phyloP scores from a whole-genome alignment of 2,797 vertebrate genomes.

The Anguilla pacifica region DNA sequence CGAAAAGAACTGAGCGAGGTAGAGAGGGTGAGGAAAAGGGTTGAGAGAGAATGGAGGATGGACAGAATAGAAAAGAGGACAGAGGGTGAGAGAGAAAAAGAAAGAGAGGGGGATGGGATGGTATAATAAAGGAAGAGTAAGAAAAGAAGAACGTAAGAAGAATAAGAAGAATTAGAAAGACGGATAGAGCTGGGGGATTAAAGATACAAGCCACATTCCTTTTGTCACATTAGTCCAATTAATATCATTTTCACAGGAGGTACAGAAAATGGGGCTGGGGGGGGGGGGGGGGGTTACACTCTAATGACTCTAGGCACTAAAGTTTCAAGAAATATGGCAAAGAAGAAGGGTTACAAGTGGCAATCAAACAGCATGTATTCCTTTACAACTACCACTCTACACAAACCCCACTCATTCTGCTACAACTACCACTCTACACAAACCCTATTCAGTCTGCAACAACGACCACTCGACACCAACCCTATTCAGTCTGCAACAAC shows the following conservation, averaged over 20 bases:
- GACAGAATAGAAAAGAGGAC: background rate
- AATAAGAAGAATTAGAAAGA: slow-evolving; percentile 16
- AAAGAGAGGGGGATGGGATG: slow-evolving; percentile 21
- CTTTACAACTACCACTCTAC: too few species aligned
- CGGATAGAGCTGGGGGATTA: slow-evolving; percentile 30
- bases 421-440: too few species aligned
- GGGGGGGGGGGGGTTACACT: too few species aligned
- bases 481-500: too few species aligned
- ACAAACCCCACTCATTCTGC: too few species aligned
- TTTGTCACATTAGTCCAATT: slow-evolving; percentile 10
- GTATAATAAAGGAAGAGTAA: slow-evolving; percentile 19
- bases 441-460: too few species aligned
- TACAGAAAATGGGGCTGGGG: background rate
- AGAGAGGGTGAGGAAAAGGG: slow-evolving; percentile 15
- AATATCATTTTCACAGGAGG: background rate
- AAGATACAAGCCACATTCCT: slow-evolving; percentile 16
- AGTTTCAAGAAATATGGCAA: too few species aligned
- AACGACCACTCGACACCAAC: too few species aligned
- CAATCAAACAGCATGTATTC: too few species aligned
- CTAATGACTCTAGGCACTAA: too few species aligned
- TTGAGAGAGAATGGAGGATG: background rate
- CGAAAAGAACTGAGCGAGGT: background rate
- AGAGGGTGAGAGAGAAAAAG: slow-evolving; percentile 15
- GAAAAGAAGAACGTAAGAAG: background rate
- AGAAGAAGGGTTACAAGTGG: too few species aligned